These are phyloP conservation scores for Eleginops maclovinus DNA, from an alignment of 2,113 vertebrate genomes.

Conservation along the genomic window DNA sequence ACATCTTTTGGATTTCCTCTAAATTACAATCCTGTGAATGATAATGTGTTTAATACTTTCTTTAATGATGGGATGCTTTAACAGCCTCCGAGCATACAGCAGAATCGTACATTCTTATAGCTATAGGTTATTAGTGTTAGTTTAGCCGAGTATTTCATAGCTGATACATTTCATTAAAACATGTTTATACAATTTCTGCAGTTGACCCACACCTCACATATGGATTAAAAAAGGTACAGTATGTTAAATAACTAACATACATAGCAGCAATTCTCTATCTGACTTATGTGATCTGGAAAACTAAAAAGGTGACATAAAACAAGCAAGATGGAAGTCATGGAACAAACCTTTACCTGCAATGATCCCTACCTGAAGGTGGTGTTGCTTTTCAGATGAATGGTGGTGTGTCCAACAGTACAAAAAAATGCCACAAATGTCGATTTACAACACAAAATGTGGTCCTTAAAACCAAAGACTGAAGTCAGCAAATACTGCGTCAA, in stretches of 20 bases:
- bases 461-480: background rate
- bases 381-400: slow-evolving; percentile 16
- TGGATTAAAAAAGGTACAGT: background rate
- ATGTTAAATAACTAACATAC: background rate
- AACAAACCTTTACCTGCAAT: slow-evolving; percentile 40
- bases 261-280: background rate
- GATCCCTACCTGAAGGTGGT: background rate
- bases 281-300: background rate
- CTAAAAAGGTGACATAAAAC: background rate
- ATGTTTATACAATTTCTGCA: background rate
- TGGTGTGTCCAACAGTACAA: slow-evolving; percentile 7
- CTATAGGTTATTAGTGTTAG: background rate
- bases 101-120: background rate
- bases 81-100: background rate
- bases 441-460: background rate
- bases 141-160: background rate
- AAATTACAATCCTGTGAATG: slow-evolving; percentile 87
- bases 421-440: background rate
- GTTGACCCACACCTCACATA: background rate
- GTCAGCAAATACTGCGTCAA: background rate
- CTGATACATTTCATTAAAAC: background rate
- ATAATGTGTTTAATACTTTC: slow-evolving; percentile 27
- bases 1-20: slow-evolving; percentile 93
- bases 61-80: background rate
- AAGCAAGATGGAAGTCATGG: background rate